Percentiles rank a stretch among this genome's conserved stretches.
Evolutionary conservation across 2,888 invertebrate species (phyloP).

Genomic region (Norana najaformis): DNA sequence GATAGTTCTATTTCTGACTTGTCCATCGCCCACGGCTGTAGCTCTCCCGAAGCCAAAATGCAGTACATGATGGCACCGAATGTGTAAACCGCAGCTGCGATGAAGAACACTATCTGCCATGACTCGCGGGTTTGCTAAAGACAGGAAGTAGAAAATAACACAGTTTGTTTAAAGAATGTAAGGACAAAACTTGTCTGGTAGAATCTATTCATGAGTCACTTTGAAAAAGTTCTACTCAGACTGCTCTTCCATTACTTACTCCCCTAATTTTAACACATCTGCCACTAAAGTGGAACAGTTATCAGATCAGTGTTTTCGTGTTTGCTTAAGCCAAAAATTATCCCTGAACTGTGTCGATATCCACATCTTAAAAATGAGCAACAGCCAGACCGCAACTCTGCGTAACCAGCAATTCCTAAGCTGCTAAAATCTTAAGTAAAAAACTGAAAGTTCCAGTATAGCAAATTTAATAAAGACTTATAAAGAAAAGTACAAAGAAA

Average conservation of each 20-base stretch:
- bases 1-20: not conserved
- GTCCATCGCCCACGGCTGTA: slow-evolving; percentile 53
- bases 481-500: not conserved
- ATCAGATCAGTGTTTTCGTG: no score
- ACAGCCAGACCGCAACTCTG: no score
- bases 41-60: slow-evolving; percentile 53
- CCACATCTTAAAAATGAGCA: no score
- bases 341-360: no score
- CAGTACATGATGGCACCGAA: slow-evolving; percentile 58
- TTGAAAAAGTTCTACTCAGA: not conserved
- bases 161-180: not conserved
- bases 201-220: not conserved
- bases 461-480: not conserved
- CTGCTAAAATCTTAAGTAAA: no score
- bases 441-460: not conserved
- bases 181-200: not conserved
- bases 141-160: not conserved
- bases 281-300: not conserved
- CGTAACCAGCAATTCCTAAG: no score
- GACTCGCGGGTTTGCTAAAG: slow-evolving; percentile 71
- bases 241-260: not conserved
- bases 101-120: slow-evolving; percentile 83
- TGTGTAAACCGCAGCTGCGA: slow-evolving; percentile 70
- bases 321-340: no score
- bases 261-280: not conserved